Percentiles rank a stretch among this genome's conserved stretches.
Conservation (phyloP, 2,888 invertebrate genomes). For the Diaphora mendica region DNA sequence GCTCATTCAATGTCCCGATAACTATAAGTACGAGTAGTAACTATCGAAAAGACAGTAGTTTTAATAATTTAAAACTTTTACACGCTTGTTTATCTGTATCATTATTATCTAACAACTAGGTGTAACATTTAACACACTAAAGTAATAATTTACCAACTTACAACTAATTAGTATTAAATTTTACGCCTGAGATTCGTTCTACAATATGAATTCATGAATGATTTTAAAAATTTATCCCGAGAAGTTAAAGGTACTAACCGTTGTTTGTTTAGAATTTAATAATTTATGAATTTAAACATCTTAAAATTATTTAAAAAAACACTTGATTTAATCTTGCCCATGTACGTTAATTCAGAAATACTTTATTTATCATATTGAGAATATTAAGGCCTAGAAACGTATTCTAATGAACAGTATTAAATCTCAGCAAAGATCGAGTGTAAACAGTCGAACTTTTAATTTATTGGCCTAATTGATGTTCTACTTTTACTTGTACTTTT, state of each 20-base stretch:
- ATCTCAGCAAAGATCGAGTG: constrained; percentile 26
- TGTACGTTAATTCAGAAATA: neutral
- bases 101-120: constrained; percentile 9
- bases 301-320: neutral
- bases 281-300: neutral
- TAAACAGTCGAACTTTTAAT: constrained; percentile 33
- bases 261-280: neutral
- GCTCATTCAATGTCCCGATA: constrained; percentile 7
- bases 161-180: neutral
- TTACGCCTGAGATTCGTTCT: neutral
- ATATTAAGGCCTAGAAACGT: neutral
- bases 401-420: neutral
- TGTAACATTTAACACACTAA: neutral
- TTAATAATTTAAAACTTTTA: constrained; percentile 14
- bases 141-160: neutral
- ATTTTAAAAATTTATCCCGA: neutral
- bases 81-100: constrained; percentile 17
- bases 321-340: neutral
- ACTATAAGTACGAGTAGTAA: constrained; percentile 21
- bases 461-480: constrained; percentile 22
- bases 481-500: constrained; percentile 14
- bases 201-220: neutral
- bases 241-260: neutral
- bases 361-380: neutral
- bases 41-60: constrained; percentile 22